These are phyloP conservation scores for Agrotis puta DNA, from an alignment of 2,888 invertebrate species.

Conservation along the genomic window DNA sequence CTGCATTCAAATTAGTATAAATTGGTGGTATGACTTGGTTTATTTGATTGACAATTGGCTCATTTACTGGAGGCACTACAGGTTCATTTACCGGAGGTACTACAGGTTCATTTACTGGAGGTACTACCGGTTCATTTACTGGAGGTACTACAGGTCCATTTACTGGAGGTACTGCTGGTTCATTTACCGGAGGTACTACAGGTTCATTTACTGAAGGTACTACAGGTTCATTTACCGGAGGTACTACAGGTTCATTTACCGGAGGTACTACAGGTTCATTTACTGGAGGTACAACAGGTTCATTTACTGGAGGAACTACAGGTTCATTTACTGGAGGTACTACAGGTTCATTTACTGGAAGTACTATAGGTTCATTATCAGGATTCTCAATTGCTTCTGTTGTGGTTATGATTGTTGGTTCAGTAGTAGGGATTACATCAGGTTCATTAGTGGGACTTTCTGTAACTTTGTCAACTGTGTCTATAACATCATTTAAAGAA, in stretches of 20 bases:
- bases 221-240: conserved; percentile 25
- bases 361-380: conserved; percentile 30
- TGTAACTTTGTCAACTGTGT: conserved; percentile 18
- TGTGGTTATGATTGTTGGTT: conserved; percentile 3
- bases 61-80: conserved; percentile 18
- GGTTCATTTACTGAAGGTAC: conserved; percentile 1
- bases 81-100: conserved; percentile 26
- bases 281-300: background rate
- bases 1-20: conserved; percentile 34
- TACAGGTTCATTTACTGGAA: conserved; percentile 27
- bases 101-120: conserved; percentile 26
- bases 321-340: conserved; percentile 26
- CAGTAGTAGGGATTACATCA: conserved; percentile 26
- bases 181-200: conserved; percentile 5
- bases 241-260: conserved; percentile 28
- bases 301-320: conserved; percentile 11
- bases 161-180: conserved; percentile 28
- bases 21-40: conserved; percentile 51
- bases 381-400: conserved; percentile 12
- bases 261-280: conserved; percentile 27
- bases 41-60: conserved; percentile 36
- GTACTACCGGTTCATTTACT: conserved; percentile 27
- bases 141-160: conserved; percentile 26
- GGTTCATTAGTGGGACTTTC: conserved; percentile 11
- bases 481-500: conserved; percentile 31